These are phyloP conservation scores for Elephas maximus DNA, from an alignment of 2,113 vertebrate species.

Conservation along the genomic window DNA sequence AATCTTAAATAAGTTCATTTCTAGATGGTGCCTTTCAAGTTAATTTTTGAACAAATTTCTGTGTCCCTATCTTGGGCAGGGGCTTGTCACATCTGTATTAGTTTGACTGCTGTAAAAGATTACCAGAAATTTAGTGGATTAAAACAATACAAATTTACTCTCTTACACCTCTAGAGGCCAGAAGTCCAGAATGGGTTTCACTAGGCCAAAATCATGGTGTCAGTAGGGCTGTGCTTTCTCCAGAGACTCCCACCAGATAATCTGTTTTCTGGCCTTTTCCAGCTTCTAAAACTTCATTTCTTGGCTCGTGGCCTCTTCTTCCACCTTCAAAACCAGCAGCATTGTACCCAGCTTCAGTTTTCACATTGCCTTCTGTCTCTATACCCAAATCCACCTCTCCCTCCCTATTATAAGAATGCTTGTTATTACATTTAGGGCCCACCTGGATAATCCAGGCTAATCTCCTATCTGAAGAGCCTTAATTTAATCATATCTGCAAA, in stretches of 20 bases:
- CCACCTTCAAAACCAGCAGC: background rate
- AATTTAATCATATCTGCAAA: background rate
- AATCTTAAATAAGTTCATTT: background rate
- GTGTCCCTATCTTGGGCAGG: background rate
- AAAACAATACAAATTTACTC: too few species aligned
- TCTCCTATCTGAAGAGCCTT: background rate
- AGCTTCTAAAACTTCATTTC: background rate
- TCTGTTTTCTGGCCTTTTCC: background rate
- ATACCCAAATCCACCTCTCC: background rate
- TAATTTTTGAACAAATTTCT: background rate
- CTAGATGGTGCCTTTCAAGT: background rate
- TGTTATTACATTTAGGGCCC: background rate
- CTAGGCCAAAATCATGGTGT: too few species aligned
- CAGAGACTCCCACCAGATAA: background rate
- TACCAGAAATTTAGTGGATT: background rate
- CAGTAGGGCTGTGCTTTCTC: background rate
- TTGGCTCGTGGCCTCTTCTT: background rate
- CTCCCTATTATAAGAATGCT: background rate
- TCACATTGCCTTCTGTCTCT: background rate
- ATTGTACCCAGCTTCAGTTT: background rate
- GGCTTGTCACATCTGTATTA: background rate
- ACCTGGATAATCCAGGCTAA: background rate
- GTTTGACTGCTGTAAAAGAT: too few species aligned
- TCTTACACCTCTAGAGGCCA: background rate
- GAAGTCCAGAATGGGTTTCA: background rate